A percentile compares a stretch with the other conserved stretches of the same genome.
Evolutionary conservation across 2,113 vertebrate species (phyloP).

Genomic region (Rostratula benghalensis): DNA sequence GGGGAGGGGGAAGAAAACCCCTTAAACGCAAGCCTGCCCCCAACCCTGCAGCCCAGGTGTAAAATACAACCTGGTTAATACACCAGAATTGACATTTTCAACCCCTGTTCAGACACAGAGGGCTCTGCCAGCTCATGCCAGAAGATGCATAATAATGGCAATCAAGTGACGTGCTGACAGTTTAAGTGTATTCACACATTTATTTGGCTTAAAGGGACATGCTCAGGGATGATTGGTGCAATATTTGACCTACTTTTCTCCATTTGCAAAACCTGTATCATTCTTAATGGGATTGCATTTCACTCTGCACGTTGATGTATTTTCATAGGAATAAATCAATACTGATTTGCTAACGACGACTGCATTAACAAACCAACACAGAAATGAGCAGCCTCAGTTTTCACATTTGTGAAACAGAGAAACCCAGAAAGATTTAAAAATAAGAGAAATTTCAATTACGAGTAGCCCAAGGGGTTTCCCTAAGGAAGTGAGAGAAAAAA

Average conservation of each 20-base stretch:
- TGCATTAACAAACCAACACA: neutral
- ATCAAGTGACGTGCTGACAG: neutral
- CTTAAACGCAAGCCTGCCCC: rapidly evolving
- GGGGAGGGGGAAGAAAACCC: neutral
- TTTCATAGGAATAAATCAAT: constrained; percentile 36
- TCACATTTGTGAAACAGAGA: neutral
- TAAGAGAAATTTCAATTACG: neutral
- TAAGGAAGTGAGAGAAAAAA: neutral
- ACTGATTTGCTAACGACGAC: neutral
- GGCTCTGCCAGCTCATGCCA: constrained; percentile 21
- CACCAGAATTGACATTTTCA: neutral
- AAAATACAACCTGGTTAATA: neutral
- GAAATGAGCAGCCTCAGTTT: neutral
- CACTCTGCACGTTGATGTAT: neutral
- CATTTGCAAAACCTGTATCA: constrained; percentile 30
- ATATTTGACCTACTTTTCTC: constrained; percentile 47
- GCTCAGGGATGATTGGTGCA: neutral
- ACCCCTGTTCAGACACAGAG: neutral
- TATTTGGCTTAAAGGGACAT: constrained; percentile 37
- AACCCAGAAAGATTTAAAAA: neutral
- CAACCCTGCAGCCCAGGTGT: neutral
- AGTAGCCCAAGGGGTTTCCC: neutral
- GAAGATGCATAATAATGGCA: constrained; percentile 33
- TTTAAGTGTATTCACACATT: constrained; percentile 38
- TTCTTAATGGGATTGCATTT: constrained; percentile 6